These are phyloP conservation scores for Setophaga kirtlandii DNA, from an alignment of 2,113 vertebrate species.

Conservation along the genomic window DNA sequence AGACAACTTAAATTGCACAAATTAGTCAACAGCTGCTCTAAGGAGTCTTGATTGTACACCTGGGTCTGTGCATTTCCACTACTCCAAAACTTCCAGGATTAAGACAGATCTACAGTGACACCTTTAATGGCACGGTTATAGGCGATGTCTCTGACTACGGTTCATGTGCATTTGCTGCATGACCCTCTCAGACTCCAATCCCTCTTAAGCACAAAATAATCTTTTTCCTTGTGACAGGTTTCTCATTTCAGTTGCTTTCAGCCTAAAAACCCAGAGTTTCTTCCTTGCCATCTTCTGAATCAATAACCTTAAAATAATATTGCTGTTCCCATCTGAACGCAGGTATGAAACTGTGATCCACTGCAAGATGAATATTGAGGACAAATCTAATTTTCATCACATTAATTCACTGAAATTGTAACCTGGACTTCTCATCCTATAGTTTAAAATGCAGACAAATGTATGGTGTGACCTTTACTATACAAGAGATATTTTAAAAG, in stretches of 20 bases:
- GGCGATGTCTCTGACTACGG: rapidly evolving
- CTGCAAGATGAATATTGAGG: neutral
- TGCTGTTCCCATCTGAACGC: slow-evolving; percentile 16
- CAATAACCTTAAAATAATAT: slow-evolving; percentile 63
- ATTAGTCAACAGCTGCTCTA: slow-evolving; percentile 47
- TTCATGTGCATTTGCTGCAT: neutral
- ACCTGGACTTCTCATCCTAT: neutral
- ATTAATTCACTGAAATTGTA: slow-evolving; percentile 8
- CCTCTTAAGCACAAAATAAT: slow-evolving; percentile 7
- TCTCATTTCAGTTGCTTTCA: slow-evolving; percentile 45
- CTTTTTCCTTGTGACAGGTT: slow-evolving; percentile 43
- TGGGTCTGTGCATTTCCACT: slow-evolving; percentile 15
- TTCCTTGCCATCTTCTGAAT: slow-evolving; percentile 65
- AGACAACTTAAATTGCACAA: slow-evolving; percentile 51
- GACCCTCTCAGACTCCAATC: neutral
- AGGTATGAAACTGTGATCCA: slow-evolving; percentile 34
- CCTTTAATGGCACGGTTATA: neutral
- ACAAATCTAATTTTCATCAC: neutral
- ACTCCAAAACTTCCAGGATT: slow-evolving; percentile 15
- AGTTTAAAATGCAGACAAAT: neutral
- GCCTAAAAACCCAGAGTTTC: slow-evolving; percentile 45
- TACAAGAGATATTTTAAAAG: neutral
- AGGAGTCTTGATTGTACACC: slow-evolving; percentile 47
- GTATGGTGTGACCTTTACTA: neutral
- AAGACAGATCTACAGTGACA: neutral